Base-by-base conservation (phyloP, 2,113 vertebrate species). In the Triplophysa rosa region DNA sequence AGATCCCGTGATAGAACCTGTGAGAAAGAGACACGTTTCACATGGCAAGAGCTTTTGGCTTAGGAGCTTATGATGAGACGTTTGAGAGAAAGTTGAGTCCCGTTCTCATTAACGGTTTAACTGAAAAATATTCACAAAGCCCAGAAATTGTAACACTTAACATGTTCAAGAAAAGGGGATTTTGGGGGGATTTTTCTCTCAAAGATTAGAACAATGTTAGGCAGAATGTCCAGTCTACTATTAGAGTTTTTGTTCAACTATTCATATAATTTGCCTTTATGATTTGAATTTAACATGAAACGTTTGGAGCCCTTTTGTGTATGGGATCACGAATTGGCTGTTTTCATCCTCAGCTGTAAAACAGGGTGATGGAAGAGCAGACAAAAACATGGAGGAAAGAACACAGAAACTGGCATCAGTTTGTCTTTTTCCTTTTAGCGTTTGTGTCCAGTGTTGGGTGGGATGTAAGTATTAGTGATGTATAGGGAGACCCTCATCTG, bases 281-380 rank as follows among this genome's bases (percentile, higher is more conserved):
- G 54, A n/a, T 19, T 56, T n/a, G 3, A 52, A 52, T 4, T 52
- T 5, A 52, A 52, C 13, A 14, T 52, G 49, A 52, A 52, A 52
- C 10, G 49, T 14, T 52, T 52, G 16, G 19, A 56, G 19, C 16
- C 1, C 5, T n/a, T 56, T 56, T 54, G 37, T 37, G 66, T 37
- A 24, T 81, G 17, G 54, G 52, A 37, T 80, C 59, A 80, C 59
- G 16, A 10, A 26, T 62, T 62, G 72, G 10, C 5, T 37, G 62
- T 58, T 77, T 65, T 77, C 24, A 58, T 33, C 75, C 64, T 33
- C 13, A 65, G 26, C 49, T 56, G 24, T 54, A 75, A 67, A 54
- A 77, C 24, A 8, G 17, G 63, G 62, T 75, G 71, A 52, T 23
- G 54, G 67, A 67, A 67, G 62, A 62, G n/a, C 29, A 17, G 49